Conservation (phyloP, 2,888 invertebrate genomes). For the Hydraecia micacea region DNA sequence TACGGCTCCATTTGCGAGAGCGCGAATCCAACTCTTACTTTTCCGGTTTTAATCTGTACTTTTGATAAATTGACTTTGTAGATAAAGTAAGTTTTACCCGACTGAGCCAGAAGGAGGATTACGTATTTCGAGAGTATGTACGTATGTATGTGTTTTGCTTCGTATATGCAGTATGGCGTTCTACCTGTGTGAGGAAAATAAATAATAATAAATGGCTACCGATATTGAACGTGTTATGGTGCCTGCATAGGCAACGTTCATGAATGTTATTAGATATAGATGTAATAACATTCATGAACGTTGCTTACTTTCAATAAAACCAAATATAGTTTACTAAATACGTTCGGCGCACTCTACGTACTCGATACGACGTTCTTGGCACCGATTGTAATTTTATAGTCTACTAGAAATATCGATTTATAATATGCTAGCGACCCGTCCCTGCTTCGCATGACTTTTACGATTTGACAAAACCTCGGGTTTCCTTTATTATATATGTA, state of each 20-base stretch:
- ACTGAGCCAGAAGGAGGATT: too few relatives aligned
- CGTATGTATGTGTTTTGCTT: too few relatives aligned
- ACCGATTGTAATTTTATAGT: conserved; percentile 23
- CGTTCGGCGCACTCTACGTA: background rate
- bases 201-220: background rate
- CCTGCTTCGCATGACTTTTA: background rate
- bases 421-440: background rate
- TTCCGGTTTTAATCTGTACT: background rate
- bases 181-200: background rate
- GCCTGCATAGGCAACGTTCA: too few relatives aligned
- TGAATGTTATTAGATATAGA: too few relatives aligned
- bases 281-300: background rate
- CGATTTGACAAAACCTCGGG: background rate
- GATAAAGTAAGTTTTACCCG: background rate
- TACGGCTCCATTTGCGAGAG: background rate
- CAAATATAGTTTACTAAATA: background rate
- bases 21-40: background rate
- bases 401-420: conserved; percentile 23
- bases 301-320: conserved; percentile 13
- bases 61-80: background rate
- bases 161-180: background rate
- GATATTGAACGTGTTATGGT: background rate
- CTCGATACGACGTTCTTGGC: conserved; percentile 40
- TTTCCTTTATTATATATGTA: background rate
- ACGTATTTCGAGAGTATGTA: too few relatives aligned